Evolutionary conservation across 2,888 invertebrate species (phyloP).

Genomic region (Campoplex capitator): DNA sequence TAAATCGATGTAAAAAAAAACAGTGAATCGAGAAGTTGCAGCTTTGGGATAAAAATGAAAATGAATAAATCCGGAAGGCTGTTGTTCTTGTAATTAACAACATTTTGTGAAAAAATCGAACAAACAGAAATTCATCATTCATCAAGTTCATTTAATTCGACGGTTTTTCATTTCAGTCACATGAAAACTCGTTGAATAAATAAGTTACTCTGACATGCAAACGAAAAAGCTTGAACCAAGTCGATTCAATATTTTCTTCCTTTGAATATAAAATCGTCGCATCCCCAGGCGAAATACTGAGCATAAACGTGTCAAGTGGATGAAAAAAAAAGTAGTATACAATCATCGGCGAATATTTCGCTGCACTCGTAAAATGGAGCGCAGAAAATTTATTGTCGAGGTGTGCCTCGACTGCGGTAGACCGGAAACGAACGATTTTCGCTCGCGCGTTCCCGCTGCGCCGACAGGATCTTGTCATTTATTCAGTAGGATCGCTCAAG

Average conservation of each 20-base stretch:
- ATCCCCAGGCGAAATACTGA: background rate
- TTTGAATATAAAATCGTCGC: background rate
- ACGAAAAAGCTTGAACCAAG: background rate
- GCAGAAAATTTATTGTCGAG: conserved; percentile 50
- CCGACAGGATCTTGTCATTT: conserved; percentile 61
- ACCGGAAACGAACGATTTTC: conserved; percentile 65
- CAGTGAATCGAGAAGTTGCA: too few relatives aligned
- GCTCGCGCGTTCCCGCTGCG: conserved; percentile 45
- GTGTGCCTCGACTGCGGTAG: conserved; percentile 42
- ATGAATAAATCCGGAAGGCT: too few relatives aligned
- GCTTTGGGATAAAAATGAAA: too few relatives aligned
- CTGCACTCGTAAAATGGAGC: conserved; percentile 26
- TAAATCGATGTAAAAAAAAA: too few relatives aligned
- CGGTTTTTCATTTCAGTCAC: background rate
- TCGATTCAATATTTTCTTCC: background rate
- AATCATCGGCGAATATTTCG: conserved; percentile 15
- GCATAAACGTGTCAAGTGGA: background rate
- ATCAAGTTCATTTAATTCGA: too few relatives aligned
- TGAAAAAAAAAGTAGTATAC: conserved; percentile 11
- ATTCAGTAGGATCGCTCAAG: conserved; percentile 64
- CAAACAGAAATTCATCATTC: too few relatives aligned
- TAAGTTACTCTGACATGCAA: too few relatives aligned
- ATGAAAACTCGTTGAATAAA: too few relatives aligned
- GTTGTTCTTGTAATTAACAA: too few relatives aligned
- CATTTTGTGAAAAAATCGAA: too few relatives aligned